phyloP scores from a whole-genome alignment of 2,113 vertebrate genomes.

The Bubo bubo region DNA sequence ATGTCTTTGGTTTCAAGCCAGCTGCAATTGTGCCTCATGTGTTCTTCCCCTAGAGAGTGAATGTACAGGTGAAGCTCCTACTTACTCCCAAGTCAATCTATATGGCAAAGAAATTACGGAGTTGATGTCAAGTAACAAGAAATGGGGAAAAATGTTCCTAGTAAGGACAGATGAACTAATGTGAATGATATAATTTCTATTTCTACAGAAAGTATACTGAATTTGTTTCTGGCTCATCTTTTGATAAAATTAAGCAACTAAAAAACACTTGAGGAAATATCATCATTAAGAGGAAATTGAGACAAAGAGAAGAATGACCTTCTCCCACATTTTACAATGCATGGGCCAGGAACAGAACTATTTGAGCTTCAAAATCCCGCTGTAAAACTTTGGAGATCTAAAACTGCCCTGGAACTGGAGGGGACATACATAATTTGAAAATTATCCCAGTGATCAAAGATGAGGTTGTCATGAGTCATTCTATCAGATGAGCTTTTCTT shows the following conservation, averaged over 20 bases:
- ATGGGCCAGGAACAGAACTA: not conserved
- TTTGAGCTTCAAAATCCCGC: not conserved
- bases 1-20: not conserved
- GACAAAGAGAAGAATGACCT: not conserved
- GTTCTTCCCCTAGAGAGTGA: not conserved
- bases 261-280: not conserved
- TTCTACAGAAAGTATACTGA: not conserved
- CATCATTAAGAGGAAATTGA: not conserved
- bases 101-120: not conserved
- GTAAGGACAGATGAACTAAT: not conserved
- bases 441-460: not conserved
- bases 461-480: not conserved
- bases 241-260: not conserved
- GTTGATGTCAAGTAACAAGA: not conserved
- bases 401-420: not conserved
- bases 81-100: not conserved
- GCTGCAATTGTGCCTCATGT: not conserved
- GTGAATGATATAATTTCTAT: not conserved
- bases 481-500: conserved; percentile 38
- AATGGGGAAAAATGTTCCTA: not conserved
- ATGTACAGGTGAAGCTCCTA: not conserved
- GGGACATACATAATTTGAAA: not conserved
- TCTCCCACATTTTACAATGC: not conserved
- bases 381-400: not conserved
- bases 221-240: not conserved